Evolutionary conservation across 1,140 invertebrate species (phyloP).

Genomic region (Heliconius hewitsoni): DNA sequence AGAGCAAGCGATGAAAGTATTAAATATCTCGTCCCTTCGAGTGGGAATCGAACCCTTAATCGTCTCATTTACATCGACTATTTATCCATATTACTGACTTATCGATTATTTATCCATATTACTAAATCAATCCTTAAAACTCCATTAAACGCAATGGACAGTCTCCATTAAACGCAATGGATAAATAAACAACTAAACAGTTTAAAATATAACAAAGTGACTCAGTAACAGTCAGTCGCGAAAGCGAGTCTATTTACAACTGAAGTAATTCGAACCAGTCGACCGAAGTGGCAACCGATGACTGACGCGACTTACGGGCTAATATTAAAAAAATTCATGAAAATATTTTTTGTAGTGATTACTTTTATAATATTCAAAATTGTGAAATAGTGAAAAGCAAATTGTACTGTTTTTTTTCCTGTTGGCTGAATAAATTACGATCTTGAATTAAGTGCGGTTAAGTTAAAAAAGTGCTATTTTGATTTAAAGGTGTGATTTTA

Average conservation of each 20-base stretch:
- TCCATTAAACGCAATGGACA: neutral
- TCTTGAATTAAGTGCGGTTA: neutral
- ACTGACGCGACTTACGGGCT: neutral
- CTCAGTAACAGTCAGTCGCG: neutral
- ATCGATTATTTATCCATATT: neutral
- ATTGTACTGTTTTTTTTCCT: neutral
- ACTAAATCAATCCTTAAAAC: neutral
- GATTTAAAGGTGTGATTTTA: neutral
- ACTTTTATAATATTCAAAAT: neutral
- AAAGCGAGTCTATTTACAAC: slow-evolving; percentile 5
- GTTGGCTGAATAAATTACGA: neutral
- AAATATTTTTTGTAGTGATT: neutral
- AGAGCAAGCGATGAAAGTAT: no score
- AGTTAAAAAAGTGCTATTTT: neutral
- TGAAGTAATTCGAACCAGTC: slow-evolving; percentile 4
- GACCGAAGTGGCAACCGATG: neutral
- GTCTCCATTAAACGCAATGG: neutral
- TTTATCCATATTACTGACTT: neutral
- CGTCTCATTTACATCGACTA: neutral
- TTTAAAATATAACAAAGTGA: slow-evolving; percentile 6
- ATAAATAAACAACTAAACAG: slow-evolving; percentile 10
- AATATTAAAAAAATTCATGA: neutral
- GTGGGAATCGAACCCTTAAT: no score
- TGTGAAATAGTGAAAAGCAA: neutral
- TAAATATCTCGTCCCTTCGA: no score